Conservation (phyloP, 2,797 vertebrate genomes). For the Coccyzus lansbergi region DNA sequence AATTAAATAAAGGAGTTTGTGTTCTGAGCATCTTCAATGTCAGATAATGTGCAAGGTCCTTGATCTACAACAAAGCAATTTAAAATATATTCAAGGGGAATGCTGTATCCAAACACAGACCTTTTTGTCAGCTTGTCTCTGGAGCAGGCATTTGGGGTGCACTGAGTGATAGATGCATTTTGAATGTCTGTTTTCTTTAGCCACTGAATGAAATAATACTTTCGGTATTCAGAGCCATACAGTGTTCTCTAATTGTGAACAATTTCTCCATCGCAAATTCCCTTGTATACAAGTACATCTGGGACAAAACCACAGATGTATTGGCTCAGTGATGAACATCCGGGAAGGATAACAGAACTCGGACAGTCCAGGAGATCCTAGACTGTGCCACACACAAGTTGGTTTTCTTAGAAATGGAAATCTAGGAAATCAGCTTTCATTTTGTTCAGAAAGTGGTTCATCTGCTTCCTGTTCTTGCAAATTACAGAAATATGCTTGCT, state of each 20-base stretch:
- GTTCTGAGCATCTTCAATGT: neutral
- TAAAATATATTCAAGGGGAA: neutral
- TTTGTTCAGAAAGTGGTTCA: neutral
- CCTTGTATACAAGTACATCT: neutral
- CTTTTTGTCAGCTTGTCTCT: neutral
- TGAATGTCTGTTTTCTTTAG: neutral
- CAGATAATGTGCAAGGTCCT: neutral
- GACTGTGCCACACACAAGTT: neutral
- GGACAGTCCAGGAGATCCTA: neutral
- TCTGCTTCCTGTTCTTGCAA: neutral
- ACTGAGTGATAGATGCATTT: neutral
- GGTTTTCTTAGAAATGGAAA: neutral
- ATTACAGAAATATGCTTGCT: neutral
- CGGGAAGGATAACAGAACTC: neutral
- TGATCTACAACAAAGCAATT: neutral
- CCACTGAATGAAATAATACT: neutral
- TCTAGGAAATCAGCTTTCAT: neutral
- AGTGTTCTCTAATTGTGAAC: neutral
- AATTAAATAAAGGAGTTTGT: neutral
- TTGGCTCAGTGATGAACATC: neutral
- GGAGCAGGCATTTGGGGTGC: neutral
- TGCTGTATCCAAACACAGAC: neutral
- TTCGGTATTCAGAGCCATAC: neutral
- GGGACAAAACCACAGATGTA: rapidly evolving
- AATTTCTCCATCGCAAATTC: neutral